A percentile compares a stretch with the other conserved stretches of the same genome.
Conservation (phyloP, 2,113 vertebrate genomes). For the Nipponia nippon region DNA sequence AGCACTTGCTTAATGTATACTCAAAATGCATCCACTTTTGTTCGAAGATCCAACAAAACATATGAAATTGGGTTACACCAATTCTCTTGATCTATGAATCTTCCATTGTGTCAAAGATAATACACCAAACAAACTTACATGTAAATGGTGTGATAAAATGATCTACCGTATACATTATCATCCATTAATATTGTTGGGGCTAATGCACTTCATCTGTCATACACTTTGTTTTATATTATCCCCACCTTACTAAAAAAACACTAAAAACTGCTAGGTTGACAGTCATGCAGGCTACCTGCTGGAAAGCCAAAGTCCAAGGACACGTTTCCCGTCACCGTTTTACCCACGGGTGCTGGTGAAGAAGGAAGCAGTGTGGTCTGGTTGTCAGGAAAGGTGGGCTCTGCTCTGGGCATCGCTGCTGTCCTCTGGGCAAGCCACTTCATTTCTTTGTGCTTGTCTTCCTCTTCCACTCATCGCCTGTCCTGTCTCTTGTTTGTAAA, state of each 20-base stretch:
- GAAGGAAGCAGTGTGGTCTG: neutral
- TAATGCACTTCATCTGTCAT: constrained; percentile 65
- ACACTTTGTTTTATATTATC: constrained; percentile 43
- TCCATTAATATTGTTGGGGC: constrained; percentile 64
- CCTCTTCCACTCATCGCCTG: neutral
- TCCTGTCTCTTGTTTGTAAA: neutral
- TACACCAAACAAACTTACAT: constrained; percentile 68
- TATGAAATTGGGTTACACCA: constrained; percentile 71
- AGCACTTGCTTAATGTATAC: constrained; percentile 63
- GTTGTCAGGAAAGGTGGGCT: neutral
- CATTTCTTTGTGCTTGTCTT: neutral
- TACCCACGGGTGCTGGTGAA: neutral
- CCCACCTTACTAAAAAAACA: constrained; percentile 36
- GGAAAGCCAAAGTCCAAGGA: constrained; percentile 2
- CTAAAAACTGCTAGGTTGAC: neutral
- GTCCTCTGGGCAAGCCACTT: neutral
- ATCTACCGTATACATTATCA: constrained; percentile 68
- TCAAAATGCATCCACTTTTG: constrained; percentile 67
- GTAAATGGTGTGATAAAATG: constrained; percentile 69
- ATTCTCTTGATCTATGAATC: constrained; percentile 72
- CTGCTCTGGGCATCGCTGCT: neutral
- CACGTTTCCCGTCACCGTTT: neutral
- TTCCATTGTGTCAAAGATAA: constrained; percentile 65
- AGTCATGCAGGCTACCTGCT: neutral
- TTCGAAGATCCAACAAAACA: constrained; percentile 70